Conservation (phyloP, 2,113 vertebrate species). For the Silurus glanis region DNA sequence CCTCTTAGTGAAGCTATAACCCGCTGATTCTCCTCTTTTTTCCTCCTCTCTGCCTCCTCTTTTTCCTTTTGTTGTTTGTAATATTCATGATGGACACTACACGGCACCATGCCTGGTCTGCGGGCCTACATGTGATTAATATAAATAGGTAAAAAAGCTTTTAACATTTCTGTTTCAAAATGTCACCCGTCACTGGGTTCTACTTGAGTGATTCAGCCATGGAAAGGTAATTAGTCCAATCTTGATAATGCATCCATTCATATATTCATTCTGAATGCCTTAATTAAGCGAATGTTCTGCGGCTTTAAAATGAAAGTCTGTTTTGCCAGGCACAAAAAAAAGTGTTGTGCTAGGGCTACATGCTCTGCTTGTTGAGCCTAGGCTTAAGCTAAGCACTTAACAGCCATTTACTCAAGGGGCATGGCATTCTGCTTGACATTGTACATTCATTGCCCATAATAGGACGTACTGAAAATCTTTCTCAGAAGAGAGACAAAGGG, state of each 20-base stretch:
- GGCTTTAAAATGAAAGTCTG: conserved; percentile 50
- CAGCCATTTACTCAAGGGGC: conserved; percentile 46
- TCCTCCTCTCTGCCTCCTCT: conserved; percentile 15
- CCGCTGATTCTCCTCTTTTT: conserved; percentile 1
- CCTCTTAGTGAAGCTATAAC: conserved; percentile 39
- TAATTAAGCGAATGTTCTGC: conserved; percentile 57
- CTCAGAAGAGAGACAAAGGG: conserved; percentile 43
- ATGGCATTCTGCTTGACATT: conserved; percentile 40
- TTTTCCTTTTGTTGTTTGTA: conserved; percentile 38
- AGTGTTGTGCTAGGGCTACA: conserved; percentile 40
- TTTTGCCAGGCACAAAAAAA: conserved; percentile 42
- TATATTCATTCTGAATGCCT: conserved; percentile 54
- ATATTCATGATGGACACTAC: conserved; percentile 47
- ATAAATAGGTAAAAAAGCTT: conserved; percentile 59
- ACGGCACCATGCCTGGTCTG: conserved; percentile 32
- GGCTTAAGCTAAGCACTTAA: conserved; percentile 49
- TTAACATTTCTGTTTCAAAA: conserved; percentile 59
- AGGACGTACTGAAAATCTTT: conserved; percentile 43
- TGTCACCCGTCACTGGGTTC: conserved; percentile 52
- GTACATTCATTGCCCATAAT: conserved; percentile 49
- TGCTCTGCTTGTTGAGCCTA: conserved; percentile 30
- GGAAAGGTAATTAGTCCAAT: conserved; percentile 58
- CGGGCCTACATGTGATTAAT: conserved; percentile 47
- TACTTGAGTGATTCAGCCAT: conserved; percentile 57
- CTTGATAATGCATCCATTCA: conserved; percentile 54